phyloP scores from a whole-genome alignment of 2,113 vertebrate species.

The Myrmecobius fasciatus region DNA sequence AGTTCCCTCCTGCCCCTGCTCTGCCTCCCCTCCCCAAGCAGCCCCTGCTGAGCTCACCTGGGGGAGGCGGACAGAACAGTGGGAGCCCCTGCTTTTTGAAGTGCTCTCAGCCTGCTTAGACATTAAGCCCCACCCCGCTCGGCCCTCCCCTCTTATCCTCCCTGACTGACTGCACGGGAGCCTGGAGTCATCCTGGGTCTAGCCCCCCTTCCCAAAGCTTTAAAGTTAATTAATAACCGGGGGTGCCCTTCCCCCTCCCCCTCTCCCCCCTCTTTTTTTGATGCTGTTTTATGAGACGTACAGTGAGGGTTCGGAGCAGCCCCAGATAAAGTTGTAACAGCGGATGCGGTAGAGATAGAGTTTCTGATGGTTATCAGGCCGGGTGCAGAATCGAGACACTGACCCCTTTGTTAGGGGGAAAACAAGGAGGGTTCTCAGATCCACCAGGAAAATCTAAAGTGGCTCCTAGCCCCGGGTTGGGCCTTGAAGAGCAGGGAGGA shows the following conservation, averaged over 20 bases:
- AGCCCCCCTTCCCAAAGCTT: not conserved
- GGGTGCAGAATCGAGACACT: constrained; percentile 68
- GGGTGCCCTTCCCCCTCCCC: not conserved
- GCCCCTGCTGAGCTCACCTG: not conserved
- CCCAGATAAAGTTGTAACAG: constrained; percentile 56
- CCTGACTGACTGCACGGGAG: not conserved
- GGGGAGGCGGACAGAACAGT: not conserved
- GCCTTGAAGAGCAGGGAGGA: not conserved
- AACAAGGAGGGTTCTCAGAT: constrained; percentile 75
- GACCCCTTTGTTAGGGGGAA: constrained; percentile 84
- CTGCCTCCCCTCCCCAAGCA: not conserved
- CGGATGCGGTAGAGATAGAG: constrained; percentile 79
- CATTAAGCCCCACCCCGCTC: not conserved
- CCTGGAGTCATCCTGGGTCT: not conserved
- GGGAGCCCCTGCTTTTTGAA: not conserved
- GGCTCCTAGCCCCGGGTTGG: not conserved
- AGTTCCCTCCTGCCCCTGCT: not conserved
- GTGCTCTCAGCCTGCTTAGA: not conserved
- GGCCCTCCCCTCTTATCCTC: not conserved
- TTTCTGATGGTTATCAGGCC: constrained; percentile 84
- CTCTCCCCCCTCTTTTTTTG: not conserved
- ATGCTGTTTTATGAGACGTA: fast-evolving
- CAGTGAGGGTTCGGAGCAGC: constrained; percentile 31
- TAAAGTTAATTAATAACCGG: not conserved
- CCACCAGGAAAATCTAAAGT: constrained; percentile 48